A percentile compares a stretch with the other conserved stretches of the same genome.
Evolutionary conservation across 2,888 invertebrate genomes (phyloP).

Genomic region (Parthenolecanium corni): DNA sequence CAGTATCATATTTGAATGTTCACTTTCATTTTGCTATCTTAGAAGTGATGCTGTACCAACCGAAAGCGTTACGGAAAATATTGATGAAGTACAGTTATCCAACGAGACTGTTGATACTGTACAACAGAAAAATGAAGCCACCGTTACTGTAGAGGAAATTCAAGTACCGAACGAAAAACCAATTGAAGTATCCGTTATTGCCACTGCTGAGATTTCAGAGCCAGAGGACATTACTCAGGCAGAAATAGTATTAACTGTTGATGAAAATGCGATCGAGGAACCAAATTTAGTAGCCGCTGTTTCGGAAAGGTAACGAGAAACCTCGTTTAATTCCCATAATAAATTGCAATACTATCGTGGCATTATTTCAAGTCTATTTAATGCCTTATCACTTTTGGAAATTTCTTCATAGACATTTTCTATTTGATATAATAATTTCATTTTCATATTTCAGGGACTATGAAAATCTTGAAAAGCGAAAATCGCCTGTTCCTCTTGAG

Average conservation of each 20-base stretch:
- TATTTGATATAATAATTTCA: too few relatives aligned
- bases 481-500: neutral
- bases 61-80: neutral
- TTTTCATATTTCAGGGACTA: neutral
- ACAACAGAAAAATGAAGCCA: neutral
- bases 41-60: too few relatives aligned
- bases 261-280: conserved; percentile 7
- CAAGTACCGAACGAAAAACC: neutral
- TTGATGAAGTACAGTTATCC: neutral
- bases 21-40: too few relatives aligned
- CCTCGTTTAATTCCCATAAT: too few relatives aligned
- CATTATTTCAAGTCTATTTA: too few relatives aligned
- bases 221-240: conserved; percentile 12
- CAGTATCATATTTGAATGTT: too few relatives aligned
- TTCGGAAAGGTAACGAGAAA: neutral
- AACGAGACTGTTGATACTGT: too few relatives aligned
- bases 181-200: neutral
- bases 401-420: too few relatives aligned
- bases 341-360: too few relatives aligned
- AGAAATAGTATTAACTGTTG: conserved; percentile 16
- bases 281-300: neutral
- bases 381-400: too few relatives aligned
- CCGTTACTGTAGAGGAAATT: neutral
- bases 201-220: neutral
- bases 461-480: neutral